These are phyloP conservation scores for Tenthredo scrophulariae DNA, from an alignment of 2,888 invertebrate species.

Conservation along the genomic window DNA sequence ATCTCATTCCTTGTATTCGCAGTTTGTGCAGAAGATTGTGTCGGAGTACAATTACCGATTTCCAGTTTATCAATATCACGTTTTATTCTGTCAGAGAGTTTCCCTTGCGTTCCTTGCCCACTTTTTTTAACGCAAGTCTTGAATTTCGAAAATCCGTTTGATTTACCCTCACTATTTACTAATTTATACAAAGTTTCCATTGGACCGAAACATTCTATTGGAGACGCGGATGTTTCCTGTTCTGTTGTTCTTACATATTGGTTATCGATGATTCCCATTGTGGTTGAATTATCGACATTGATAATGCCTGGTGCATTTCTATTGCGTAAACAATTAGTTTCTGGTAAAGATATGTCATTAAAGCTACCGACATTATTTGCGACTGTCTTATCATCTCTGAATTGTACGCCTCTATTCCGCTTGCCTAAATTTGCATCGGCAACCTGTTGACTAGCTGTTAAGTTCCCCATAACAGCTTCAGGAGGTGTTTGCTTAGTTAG, in stretches of 20 bases:
- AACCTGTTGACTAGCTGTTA: neutral
- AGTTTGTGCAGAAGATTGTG: slow-evolving; percentile 3
- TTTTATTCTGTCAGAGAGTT: slow-evolving; percentile 45
- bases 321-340: neutral
- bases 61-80: neutral
- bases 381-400: neutral
- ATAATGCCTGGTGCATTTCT: slow-evolving; percentile 1
- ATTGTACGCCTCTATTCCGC: slow-evolving; percentile 29
- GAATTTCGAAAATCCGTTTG: neutral
- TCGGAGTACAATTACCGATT: slow-evolving; percentile 2
- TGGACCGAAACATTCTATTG: neutral
- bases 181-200: neutral
- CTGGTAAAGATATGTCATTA: neutral
- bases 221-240: neutral
- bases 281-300: neutral
- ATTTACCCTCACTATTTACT: neutral
- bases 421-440: neutral
- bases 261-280: neutral
- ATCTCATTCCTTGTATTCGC: neutral
- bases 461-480: neutral
- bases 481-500: neutral
- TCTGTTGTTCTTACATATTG: neutral
- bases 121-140: neutral
- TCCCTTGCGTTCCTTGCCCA: neutral
- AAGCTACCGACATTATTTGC: neutral